phyloP scores from a whole-genome alignment of 35 echinoderm and acorn worm species.

The Apostichopus parvimensis region DNA sequence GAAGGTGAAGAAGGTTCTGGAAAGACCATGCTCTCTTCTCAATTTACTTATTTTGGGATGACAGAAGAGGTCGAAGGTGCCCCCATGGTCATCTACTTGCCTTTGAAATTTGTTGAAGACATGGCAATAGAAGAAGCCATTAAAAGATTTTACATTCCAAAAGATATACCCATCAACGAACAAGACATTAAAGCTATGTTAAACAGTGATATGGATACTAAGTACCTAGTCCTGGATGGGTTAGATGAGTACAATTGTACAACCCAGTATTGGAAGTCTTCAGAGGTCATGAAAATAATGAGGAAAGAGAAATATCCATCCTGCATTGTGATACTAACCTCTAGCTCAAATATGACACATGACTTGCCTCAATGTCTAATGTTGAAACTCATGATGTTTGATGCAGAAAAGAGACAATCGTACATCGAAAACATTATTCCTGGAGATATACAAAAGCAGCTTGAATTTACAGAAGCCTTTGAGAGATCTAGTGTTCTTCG shows the following conservation, averaged over 20 bases:
- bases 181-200: background rate
- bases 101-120: conserved; percentile 18
- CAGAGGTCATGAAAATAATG: background rate
- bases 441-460: background rate
- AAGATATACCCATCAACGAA: background rate
- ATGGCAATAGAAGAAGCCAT: background rate
- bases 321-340: background rate
- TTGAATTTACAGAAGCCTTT: background rate
- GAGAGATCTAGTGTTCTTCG: background rate
- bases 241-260: conserved; percentile 5
- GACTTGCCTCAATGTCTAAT: conserved; percentile 2
- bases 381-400: background rate
- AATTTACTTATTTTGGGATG: background rate
- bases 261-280: background rate
- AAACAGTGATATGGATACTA: background rate
- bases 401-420: background rate
- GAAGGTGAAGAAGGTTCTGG: conserved; percentile 7
- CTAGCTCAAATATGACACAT: background rate
- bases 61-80: background rate
- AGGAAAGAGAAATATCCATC: background rate
- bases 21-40: background rate
- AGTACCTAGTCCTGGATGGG: background rate
- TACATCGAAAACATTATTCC: background rate
- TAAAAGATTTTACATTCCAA: conserved; percentile 7
- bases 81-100: background rate